phyloP scores from a whole-genome alignment of 35 echinoderm and acorn worm genomes.

The Hemicentrotus pulcherrimus region DNA sequence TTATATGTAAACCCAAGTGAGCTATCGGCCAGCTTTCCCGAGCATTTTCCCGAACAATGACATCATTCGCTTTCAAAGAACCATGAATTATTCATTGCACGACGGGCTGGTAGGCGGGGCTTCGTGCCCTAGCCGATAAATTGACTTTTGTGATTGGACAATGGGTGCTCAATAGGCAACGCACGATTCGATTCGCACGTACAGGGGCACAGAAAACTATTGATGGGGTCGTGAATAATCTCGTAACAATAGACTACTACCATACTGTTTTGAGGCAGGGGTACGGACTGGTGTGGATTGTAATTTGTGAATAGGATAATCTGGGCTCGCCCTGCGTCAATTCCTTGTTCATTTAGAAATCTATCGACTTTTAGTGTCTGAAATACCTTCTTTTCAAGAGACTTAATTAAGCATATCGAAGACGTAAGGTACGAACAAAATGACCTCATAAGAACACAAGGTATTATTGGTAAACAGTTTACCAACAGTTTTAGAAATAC shows the following conservation, averaged over 20 bases:
- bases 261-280: background rate
- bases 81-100: background rate
- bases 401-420: background rate
- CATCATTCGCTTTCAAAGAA: background rate
- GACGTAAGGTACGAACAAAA: background rate
- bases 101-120: background rate
- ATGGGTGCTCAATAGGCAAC: background rate
- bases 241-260: background rate
- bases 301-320: background rate
- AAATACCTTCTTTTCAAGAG: background rate
- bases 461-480: background rate
- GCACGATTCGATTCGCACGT: background rate
- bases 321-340: background rate
- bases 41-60: background rate
- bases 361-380: background rate
- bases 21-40: background rate
- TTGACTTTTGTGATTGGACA: background rate
- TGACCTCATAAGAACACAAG: background rate
- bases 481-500: no score
- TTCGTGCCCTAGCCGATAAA: background rate
- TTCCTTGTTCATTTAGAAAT: background rate
- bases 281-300: background rate
- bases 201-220: background rate
- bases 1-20: background rate
- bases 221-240: background rate